phyloP scores from a whole-genome alignment of 2,113 vertebrate genomes.

The Euleptes europaea region DNA sequence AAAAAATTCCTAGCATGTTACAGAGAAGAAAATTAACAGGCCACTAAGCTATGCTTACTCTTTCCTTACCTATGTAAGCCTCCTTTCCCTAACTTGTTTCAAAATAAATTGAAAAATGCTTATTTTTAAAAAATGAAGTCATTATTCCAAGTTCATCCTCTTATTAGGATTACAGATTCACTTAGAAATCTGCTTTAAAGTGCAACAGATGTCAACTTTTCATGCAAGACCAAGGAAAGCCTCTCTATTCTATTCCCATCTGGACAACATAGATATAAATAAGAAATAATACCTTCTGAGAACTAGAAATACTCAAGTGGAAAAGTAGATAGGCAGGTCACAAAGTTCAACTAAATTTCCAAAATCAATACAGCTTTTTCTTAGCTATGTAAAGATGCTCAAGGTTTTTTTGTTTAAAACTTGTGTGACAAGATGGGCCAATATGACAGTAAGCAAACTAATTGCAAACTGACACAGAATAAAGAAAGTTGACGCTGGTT shows the following conservation, averaged over 20 bases:
- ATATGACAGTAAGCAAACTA: not conserved
- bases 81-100: constrained; percentile 21
- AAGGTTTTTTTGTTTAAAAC: not conserved
- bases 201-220: constrained; percentile 51
- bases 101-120: constrained; percentile 32
- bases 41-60: not conserved
- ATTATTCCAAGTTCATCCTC: constrained; percentile 45
- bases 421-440: not conserved
- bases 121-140: not conserved
- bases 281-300: constrained; percentile 1
- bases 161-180: constrained; percentile 49
- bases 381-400: not conserved
- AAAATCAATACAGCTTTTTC: constrained; percentile 1
- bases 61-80: not conserved
- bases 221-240: constrained; percentile 31
- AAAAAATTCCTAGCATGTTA: not conserved
- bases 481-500: too few species aligned
- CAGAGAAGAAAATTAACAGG: not conserved
- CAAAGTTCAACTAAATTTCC: constrained; percentile 12
- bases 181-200: constrained; percentile 55
- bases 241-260: constrained; percentile 24
- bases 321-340: constrained; percentile 15
- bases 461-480: too few species aligned
- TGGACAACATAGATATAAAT: constrained; percentile 22
- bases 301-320: not conserved